Base-by-base conservation (phyloP, 2,797 vertebrate genomes). In the Scolopax bukidnonensis region DNA sequence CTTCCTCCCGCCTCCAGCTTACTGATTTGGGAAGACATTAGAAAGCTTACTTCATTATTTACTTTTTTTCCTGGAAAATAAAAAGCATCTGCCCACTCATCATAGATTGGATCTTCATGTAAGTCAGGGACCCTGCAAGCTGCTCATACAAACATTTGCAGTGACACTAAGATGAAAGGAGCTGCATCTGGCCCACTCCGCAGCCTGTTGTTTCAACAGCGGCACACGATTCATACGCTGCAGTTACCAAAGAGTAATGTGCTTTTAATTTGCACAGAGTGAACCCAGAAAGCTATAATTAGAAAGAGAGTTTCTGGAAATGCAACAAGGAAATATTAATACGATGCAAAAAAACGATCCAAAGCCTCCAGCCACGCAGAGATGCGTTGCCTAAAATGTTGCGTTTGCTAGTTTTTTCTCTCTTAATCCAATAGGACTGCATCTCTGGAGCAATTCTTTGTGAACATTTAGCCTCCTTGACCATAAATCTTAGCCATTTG, bases 401-500 rank as follows among this genome's bases (percentile, higher is more conserved):
- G 63, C 2, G 3, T 84, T 93, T 80, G 45, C 70, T 57, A 41
- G 64, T 92, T 95, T 93, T 93, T 95, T 93, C 83, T 84, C 81
- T 92, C 88, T 96, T 93, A 95, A 96, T 92, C 84, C 90, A 95
- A 94, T 84, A 95, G 93, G 53, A 54, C 60, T 71, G n/a, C 57
- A 71, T 90, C 91, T 95, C 80, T 87, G 56, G 74, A 94, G 64
- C 60, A 91, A 95, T 63, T 53, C 48, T 93, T 86, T 88, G 74
- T 80, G 70, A 95, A 89, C 56, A 43, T 89, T 95, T 87, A 90
- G 68, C 78, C 81, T 90, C 75, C 79, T 86, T 96, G 94, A 91
- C 85, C 88, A 96, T 95, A 95, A 96, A 96, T 94, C 88, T 96
- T 85, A 93, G 90, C 86, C 15, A 12, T 95, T 95, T 95, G 95